Evolutionary conservation across 2,888 invertebrate genomes (phyloP), one percentile per base, ranked within the genome.

Genomic region (Neoitamus cyanurus): DNA sequence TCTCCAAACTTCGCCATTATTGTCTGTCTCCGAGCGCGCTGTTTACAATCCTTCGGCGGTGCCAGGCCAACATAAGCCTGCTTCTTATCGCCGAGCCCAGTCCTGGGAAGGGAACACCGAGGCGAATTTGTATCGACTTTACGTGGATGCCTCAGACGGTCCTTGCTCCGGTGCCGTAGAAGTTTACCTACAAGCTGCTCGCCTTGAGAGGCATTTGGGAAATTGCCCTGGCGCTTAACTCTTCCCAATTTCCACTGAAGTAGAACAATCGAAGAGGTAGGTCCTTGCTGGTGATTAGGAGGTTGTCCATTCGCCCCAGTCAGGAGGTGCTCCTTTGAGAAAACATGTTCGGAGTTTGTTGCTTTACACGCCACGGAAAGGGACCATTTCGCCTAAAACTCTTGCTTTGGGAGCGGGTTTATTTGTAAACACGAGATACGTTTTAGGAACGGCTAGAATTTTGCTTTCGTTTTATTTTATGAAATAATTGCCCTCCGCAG

Each of bases 1-100:
- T 75, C 37, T 75, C 37, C 42, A 75, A 75, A 75, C 75, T 75
- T 75, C 36, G 42, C 28, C 75, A 46, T 75, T 75, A 42, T 75
- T 75, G 75, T 42, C 75, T 75, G 28, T 42, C 42, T 42, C 42
- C 20, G 58, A 58, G 6, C 75, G 20, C 25, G 28, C 28, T 30
- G 42, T 75, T 42, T 34, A 46, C 42, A 37, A 75, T 75, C 31
- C 75, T 75, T 75, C 42, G 42, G 11, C 13, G 42, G 28, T 75
- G 42, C 42, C 42, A 42, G 42, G 4, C 42, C 28, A 34, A 42
- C 34, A 11, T 73, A 42, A 75, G 20, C 25, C 13, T 28, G 42
- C 3, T 37, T 5, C 75, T 75, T 42, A 75, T 75, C 75, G 13
- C 28, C 15, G 75, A 37, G 2, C 34, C 42, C 25, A 6, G 37